phyloP scores from a whole-genome alignment of 2,888 invertebrate species.

The Taenaris catops region DNA sequence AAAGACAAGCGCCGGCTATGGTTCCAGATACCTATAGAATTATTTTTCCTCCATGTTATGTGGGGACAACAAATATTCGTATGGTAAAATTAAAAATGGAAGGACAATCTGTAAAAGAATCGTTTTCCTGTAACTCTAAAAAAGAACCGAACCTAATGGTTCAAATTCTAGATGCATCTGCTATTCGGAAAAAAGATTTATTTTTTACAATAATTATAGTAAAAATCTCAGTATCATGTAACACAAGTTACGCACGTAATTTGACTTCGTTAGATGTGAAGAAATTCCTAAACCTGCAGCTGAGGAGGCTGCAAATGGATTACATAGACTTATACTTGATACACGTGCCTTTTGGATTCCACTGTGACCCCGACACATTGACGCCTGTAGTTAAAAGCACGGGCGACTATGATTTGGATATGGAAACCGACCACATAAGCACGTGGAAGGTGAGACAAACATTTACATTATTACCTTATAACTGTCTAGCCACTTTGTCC shows the following conservation, averaged over 20 bases:
- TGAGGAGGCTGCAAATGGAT: constrained; percentile 81
- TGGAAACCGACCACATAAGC: constrained; percentile 81
- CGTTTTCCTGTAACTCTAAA: constrained; percentile 44
- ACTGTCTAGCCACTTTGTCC: too few relatives aligned
- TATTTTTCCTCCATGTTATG: constrained; percentile 54
- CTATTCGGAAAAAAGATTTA: constrained; percentile 28
- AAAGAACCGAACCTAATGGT: constrained; percentile 41
- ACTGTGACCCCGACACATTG: constrained; percentile 71
- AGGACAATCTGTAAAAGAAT: constrained; percentile 33
- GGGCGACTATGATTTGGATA: constrained; percentile 81
- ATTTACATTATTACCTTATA: too few relatives aligned
- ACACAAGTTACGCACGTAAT: constrained; percentile 34
- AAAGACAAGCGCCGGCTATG: constrained; percentile 45
- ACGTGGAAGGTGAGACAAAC: constrained; percentile 85
- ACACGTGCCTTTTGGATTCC: constrained; percentile 87
- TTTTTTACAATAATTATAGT: constrained; percentile 41
- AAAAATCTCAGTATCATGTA: constrained; percentile 38
- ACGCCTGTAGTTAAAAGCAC: constrained; percentile 78
- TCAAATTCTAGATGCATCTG: constrained; percentile 34
- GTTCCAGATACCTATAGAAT: constrained; percentile 44
- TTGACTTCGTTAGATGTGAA: constrained; percentile 79
- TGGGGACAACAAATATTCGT: constrained; percentile 38
- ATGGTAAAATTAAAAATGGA: constrained; percentile 44
- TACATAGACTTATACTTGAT: constrained; percentile 90
- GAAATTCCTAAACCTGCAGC: constrained; percentile 82